Evolutionary conservation across 2,797 vertebrate genomes (phyloP).

Genomic region (Dendrocincla fuliginosa): DNA sequence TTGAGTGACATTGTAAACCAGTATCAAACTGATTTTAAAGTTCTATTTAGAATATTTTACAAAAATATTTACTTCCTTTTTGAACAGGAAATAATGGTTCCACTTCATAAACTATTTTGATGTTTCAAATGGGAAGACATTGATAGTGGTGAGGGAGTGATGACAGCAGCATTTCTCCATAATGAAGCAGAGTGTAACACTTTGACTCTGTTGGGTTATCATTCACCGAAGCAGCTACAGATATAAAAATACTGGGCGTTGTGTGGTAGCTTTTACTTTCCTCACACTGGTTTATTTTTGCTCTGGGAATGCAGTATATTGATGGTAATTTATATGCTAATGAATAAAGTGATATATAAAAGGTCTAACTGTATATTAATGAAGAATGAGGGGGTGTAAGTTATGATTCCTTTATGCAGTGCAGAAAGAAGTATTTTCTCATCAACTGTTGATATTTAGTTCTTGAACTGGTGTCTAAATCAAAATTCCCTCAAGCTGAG

Average conservation of each 20-base stretch:
- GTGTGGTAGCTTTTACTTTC: background rate
- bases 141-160: background rate
- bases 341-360: conserved; percentile 24
- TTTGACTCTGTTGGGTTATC: background rate
- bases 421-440: background rate
- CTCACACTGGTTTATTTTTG: conserved; percentile 1
- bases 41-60: background rate
- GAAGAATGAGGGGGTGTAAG: background rate
- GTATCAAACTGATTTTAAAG: background rate
- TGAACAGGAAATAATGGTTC: background rate
- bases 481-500: background rate
- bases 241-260: background rate
- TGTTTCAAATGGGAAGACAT: background rate
- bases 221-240: background rate
- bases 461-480: background rate
- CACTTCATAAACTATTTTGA: background rate
- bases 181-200: background rate
- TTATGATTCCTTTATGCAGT: background rate
- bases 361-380: conserved; percentile 13
- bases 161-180: background rate
- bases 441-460: background rate
- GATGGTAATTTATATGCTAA: conserved; percentile 41
- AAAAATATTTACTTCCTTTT: background rate
- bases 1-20: background rate
- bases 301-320: conserved; percentile 14